Evolutionary conservation across 23 tunicate genomes (phyloP).

Genomic region (Trididemnum nubilum): DNA sequence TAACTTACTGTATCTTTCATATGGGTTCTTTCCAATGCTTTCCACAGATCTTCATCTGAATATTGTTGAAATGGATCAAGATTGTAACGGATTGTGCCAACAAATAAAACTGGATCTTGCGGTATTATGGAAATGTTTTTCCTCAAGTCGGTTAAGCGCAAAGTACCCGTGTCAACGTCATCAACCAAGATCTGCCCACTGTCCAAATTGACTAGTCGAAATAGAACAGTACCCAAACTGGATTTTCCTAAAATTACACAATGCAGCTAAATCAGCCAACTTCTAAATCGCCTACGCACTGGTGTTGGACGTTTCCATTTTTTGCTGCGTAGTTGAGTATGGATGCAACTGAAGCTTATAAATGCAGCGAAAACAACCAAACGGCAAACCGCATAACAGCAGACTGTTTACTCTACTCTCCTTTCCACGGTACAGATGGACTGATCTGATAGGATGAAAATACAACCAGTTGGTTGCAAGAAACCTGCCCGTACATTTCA

Average conservation of each 20-base stretch:
- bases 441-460: too few species aligned
- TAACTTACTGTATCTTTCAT: constrained; percentile 65
- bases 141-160: constrained; percentile 49
- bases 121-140: constrained; percentile 83
- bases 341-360: not conserved
- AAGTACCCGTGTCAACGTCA: constrained; percentile 46
- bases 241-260: constrained; percentile 64
- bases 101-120: constrained; percentile 89
- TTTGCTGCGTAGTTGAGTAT: not conserved
- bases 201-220: constrained; percentile 62
- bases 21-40: constrained; percentile 86
- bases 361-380: too few species aligned
- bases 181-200: constrained; percentile 59
- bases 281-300: too few species aligned
- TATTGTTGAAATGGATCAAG: constrained; percentile 87
- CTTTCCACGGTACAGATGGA: too few species aligned
- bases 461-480: too few species aligned
- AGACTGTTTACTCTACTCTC: too few species aligned
- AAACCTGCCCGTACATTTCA: too few species aligned
- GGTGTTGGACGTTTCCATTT: too few species aligned
- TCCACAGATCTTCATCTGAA: constrained; percentile 87
- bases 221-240: constrained; percentile 66
- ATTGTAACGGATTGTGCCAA: constrained; percentile 88
- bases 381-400: too few species aligned
- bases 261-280: not conserved